Percentiles rank a stretch among this genome's conserved stretches.
Evolutionary conservation across 2,888 invertebrate species (phyloP).

Genomic region (Temnothorax rugatulus): DNA sequence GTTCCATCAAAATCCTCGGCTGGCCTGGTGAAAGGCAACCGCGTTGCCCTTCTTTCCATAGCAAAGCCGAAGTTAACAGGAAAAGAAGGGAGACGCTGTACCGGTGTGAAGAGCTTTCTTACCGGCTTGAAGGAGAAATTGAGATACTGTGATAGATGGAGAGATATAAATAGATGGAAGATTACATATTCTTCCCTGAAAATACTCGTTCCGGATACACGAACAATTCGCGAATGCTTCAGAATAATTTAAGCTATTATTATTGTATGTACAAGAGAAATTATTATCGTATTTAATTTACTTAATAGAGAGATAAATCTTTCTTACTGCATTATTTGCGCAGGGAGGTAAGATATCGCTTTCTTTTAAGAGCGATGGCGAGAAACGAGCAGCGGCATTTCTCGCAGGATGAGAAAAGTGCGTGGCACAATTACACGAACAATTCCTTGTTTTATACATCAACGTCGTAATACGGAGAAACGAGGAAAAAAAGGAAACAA

Average conservation of each 20-base stretch:
- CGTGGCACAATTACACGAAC: not conserved
- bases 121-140: slow-evolving; percentile 12
- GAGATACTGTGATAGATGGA: slow-evolving; percentile 26
- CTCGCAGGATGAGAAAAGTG: slow-evolving; percentile 6
- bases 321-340: not conserved
- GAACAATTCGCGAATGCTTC: not conserved
- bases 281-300: not conserved
- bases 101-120: slow-evolving; percentile 12
- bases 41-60: slow-evolving; percentile 42
- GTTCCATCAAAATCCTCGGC: slow-evolving; percentile 42
- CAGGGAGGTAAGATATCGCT: not conserved
- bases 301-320: slow-evolving; percentile 19
- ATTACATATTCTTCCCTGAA: not conserved
- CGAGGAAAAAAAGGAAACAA: not conserved
- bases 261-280: not conserved
- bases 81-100: not conserved
- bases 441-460: slow-evolving; percentile 3
- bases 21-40: slow-evolving; percentile 10
- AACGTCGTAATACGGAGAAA: not conserved
- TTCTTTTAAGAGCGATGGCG: not conserved
- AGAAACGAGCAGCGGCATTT: not conserved
- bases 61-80: slow-evolving; percentile 32
- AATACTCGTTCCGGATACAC: not conserved
- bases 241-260: not conserved
- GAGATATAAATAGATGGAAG: slow-evolving; percentile 23